Conservation (phyloP, 1,140 invertebrate genomes). For the Steinernema khuongi region DNA sequence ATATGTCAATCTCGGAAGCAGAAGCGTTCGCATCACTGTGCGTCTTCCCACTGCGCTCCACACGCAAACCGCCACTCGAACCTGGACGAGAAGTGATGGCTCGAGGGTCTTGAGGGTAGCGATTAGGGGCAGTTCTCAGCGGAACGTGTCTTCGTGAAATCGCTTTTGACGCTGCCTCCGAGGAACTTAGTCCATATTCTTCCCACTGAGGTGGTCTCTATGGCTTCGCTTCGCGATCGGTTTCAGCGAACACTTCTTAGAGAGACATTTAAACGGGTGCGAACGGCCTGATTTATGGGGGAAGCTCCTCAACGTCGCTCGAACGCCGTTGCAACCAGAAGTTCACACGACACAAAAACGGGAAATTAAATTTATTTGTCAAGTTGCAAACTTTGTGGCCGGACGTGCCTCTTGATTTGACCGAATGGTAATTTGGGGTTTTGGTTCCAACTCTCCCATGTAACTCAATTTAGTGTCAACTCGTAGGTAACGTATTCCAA, state of each 20-base stretch:
- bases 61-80: background rate
- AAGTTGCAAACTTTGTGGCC: background rate
- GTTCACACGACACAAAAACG: background rate
- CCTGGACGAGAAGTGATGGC: background rate
- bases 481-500: too few species aligned
- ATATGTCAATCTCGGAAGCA: slow-evolving; percentile 10
- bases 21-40: background rate
- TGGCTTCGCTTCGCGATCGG: background rate
- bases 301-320: background rate
- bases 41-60: background rate
- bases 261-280: background rate
- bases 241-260: background rate
- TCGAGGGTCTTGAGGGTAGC: background rate
- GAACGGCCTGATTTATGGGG: background rate
- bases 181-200: background rate
- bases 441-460: background rate
- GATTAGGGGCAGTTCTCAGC: background rate
- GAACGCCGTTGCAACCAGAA: background rate
- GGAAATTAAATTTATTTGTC: background rate
- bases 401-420: background rate
- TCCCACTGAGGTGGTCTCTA: background rate
- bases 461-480: too few species aligned
- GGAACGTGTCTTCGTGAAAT: background rate
- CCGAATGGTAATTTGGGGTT: background rate
- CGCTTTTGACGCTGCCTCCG: background rate